phyloP scores from a whole-genome alignment of 2,797 vertebrate genomes.

The Sparidentex hasta region DNA sequence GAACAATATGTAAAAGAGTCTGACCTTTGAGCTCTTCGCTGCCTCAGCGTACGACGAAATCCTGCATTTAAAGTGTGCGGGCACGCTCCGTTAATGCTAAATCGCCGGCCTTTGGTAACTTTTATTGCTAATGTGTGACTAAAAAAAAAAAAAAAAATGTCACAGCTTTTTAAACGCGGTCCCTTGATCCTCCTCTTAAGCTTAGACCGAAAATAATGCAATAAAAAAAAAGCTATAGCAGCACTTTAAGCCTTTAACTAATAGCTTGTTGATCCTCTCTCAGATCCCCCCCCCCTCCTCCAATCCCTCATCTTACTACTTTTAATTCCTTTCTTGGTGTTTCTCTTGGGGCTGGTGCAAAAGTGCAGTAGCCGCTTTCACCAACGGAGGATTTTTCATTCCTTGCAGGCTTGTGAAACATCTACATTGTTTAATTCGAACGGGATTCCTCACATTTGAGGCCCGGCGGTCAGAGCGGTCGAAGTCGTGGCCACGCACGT shows the following conservation, averaged over 20 bases:
- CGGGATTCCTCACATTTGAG: slow-evolving; percentile 19
- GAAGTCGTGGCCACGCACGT: slow-evolving; percentile 1
- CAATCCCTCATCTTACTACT: background rate
- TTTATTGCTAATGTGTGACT: background rate
- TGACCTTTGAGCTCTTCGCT: slow-evolving; percentile 43
- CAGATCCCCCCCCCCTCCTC: slow-evolving; percentile 3
- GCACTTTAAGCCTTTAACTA: slow-evolving; percentile 8
- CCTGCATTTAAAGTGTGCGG: slow-evolving; percentile 5
- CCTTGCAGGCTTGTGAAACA: background rate
- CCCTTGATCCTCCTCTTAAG: background rate
- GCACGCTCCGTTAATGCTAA: slow-evolving; percentile 1
- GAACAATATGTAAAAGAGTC: slow-evolving; percentile 44
- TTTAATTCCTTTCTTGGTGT: slow-evolving; percentile 11
- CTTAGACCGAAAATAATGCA: background rate
- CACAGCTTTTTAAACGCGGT: slow-evolving; percentile 8
- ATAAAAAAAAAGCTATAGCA: background rate
- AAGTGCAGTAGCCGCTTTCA: background rate
- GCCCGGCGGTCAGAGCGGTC: slow-evolving; percentile 10
- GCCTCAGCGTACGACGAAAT: slow-evolving; percentile 10
- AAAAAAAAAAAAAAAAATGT: no score
- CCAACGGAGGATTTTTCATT: background rate
- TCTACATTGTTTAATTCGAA: slow-evolving; percentile 6
- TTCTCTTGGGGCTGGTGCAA: background rate
- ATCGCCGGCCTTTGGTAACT: slow-evolving; percentile 15
- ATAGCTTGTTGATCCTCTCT: slow-evolving; percentile 18